These are phyloP conservation scores for Gobio gobio DNA, from an alignment of 2,113 vertebrate species.

Conservation along the genomic window DNA sequence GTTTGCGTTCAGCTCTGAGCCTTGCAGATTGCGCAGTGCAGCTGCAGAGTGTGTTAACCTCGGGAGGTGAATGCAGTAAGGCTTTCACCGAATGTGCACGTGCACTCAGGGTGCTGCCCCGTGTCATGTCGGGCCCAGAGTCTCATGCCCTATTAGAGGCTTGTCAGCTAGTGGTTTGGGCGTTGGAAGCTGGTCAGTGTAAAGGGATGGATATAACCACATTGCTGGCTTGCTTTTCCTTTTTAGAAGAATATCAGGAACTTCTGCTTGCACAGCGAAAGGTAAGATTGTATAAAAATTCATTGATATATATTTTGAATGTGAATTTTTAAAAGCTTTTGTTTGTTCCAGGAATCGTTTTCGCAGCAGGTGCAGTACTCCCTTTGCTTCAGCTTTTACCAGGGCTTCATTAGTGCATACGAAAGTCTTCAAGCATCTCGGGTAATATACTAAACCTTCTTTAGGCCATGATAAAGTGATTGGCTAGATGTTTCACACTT, in stretches of 20 bases:
- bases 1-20: slow-evolving; percentile 46
- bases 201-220: slow-evolving; percentile 59
- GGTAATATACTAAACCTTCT: slow-evolving; percentile 70
- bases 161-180: slow-evolving; percentile 77
- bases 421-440: slow-evolving; percentile 79
- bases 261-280: slow-evolving; percentile 66
- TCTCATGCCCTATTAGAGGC: slow-evolving; percentile 76
- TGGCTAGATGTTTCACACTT: not conserved
- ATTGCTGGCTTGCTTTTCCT: slow-evolving; percentile 75
- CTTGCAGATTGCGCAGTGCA: slow-evolving; percentile 69
- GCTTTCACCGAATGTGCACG: slow-evolving; percentile 71
- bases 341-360: slow-evolving; percentile 55
- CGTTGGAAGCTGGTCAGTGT: slow-evolving; percentile 65
- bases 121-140: slow-evolving; percentile 50
- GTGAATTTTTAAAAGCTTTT: not conserved
- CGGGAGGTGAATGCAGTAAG: not conserved
- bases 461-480: not conserved
- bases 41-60: slow-evolving; percentile 62
- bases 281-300: slow-evolving; percentile 58
- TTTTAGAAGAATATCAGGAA: slow-evolving; percentile 76
- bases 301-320: not conserved
- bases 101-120: slow-evolving; percentile 64
- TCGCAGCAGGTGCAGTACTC: slow-evolving; percentile 74
- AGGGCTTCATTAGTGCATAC: slow-evolving; percentile 75
- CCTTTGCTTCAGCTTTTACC: slow-evolving; percentile 79